Percentiles rank a stretch among this genome's conserved stretches.
phyloP scores from a whole-genome alignment of 2,797 vertebrate genomes.

The Liparis tanakae region DNA sequence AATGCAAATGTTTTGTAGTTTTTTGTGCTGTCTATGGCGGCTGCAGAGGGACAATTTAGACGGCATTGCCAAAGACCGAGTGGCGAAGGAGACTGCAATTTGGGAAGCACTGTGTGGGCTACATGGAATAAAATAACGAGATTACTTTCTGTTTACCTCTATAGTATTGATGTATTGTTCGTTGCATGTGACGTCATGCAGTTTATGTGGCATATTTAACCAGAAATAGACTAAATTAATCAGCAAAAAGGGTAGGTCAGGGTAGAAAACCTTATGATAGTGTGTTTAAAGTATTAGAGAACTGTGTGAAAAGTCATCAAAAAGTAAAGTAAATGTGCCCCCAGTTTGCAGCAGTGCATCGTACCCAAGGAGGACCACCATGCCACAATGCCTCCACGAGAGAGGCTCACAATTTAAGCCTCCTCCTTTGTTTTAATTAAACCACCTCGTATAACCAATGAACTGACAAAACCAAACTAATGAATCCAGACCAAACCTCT shows the following conservation, averaged over 20 bases:
- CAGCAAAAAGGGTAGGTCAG: background rate
- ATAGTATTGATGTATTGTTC: background rate
- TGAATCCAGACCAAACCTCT: constrained; percentile 21
- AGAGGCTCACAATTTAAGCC: background rate
- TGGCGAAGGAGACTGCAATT: background rate
- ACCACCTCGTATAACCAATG: constrained; percentile 33
- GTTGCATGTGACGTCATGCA: background rate
- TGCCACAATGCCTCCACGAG: background rate
- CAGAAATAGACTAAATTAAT: background rate
- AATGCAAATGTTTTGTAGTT: rapidly evolving
- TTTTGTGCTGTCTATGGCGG: constrained; percentile 46
- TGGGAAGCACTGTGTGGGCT: background rate
- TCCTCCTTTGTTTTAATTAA: constrained; percentile 28
- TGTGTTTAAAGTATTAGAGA: background rate
- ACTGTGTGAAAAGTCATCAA: background rate
- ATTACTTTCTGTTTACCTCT: background rate
- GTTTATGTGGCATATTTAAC: background rate
- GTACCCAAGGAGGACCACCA: background rate
- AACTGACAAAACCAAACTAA: constrained; percentile 42
- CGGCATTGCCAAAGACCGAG: background rate
- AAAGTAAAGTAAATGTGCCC: background rate
- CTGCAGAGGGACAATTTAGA: constrained; percentile 45
- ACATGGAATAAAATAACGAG: background rate
- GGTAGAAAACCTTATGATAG: background rate
- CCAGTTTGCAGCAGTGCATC: background rate